phyloP scores from a whole-genome alignment of 2,797 vertebrate genomes.

The Leptatherina wallacei region DNA sequence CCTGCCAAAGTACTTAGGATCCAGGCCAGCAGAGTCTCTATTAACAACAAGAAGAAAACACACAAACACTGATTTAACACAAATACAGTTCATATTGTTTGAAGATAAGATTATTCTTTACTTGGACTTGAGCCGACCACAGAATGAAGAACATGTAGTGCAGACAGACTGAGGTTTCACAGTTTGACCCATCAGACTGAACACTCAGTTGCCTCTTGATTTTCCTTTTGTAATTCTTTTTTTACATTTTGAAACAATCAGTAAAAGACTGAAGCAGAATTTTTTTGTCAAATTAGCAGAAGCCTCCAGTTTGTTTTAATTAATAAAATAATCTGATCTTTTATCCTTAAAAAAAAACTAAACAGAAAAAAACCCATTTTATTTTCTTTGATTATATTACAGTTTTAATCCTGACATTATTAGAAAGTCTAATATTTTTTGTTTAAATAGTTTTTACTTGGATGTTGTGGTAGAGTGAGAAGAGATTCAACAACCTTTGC shows the following conservation, averaged over 20 bases:
- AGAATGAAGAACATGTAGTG: background rate
- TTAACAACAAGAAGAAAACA: slow-evolving; percentile 66
- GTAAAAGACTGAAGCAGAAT: background rate
- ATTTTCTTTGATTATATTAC: no score
- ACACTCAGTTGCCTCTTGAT: no score
- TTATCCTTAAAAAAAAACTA: background rate
- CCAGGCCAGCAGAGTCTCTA: slow-evolving; percentile 83
- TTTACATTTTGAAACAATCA: no score
- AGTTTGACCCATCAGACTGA: no score
- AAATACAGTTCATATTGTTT: background rate
- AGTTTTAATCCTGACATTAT: no score
- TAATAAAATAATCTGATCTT: background rate
- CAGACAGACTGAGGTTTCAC: no score
- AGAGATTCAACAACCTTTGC: no score
- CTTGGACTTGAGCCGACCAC: background rate
- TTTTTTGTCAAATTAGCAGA: background rate
- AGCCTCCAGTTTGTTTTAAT: background rate
- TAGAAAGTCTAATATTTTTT: no score
- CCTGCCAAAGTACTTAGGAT: slow-evolving; percentile 92
- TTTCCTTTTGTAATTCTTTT: no score
- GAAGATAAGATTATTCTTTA: background rate
- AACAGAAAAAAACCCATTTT: no score
- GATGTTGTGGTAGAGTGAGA: no score
- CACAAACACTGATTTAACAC: background rate
- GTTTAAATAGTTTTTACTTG: no score